Evolutionary conservation across 2,888 invertebrate species (phyloP), one percentile per base, ranked within the genome.

Genomic region (Oligia latruncula): DNA sequence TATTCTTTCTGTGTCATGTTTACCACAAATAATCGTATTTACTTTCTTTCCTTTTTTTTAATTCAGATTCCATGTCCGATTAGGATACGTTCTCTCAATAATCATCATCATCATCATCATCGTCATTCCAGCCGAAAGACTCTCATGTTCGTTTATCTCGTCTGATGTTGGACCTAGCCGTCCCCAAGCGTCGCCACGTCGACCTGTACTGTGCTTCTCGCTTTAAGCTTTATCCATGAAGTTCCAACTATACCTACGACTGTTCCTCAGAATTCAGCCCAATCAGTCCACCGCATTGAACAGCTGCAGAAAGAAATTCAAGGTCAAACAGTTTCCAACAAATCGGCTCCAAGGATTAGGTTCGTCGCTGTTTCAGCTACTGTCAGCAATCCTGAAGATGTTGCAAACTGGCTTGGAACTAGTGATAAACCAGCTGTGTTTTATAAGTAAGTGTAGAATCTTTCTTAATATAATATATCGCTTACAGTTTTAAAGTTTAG

Each of bases 281-380:
- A 96, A 92, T 94, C 95, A 23, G 92, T 92, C 0, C 92, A 96
- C 76, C 95, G 96, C 23, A 94, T 96, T 85, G 95, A 96, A 76
- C 91, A 93, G 81, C 90, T 96, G 0, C 93, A 95, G 77, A 92
- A 91, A 35, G 92, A 94, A 80, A 92, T 93, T 35, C 90, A 93
- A 80, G 92, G 91, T 3, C 83, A 83, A 43, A 83, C 84, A 29
- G 68, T 73, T 15, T 76, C 82, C 0, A 82, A 76, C 29, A 89
- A 86, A 20, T 81, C 85, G 0, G 87, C 92, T 0, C 95, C 95
- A 40, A 91, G 93, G 72, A 96, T 97, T 55, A 93, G 98, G 90
- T 98, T 98, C 92, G 94, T 98, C 13, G 98, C 98, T 0, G 97
- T 98, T 0, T 98, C 98, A 0, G 98, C 98, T 4, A 98, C 98